Base-by-base conservation (phyloP, 2,888 invertebrate species). In the Yponomeuta cagnagella region DNA sequence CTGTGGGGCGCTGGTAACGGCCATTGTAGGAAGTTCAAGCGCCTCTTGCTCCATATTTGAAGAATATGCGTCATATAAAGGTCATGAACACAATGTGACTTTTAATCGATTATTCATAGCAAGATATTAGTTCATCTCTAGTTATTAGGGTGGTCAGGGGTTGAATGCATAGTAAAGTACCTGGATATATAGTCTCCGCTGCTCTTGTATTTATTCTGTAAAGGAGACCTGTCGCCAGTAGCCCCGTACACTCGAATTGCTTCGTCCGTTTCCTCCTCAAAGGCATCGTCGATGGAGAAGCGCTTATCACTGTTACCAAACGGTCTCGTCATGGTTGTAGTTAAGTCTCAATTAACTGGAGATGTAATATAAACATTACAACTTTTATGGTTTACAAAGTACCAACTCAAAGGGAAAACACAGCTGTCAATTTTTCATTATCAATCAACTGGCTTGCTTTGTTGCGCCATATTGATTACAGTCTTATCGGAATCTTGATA, bases 181-280 rank as follows among this genome's bases (percentile, higher is more conserved):
- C 89, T 87, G 74, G 91, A 77, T 74, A 90, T 74, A 79, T 83
- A 92, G 76, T 92, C 90, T 72, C 77, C 83, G 76, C 88, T 88
- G 85, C 88, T 90, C 63, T 63, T 64, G 52, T 12, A 52, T 67
- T 58, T 58, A 33, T 67, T 67, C 15, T 64, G 63, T n/a, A 71
- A 58, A 67, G 70, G 88, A 74, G 95, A 95, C 78, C 95, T 93
- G 84, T 95, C 95, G 74, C 94, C 95, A 69, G 95, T 95, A 70
- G 96, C 94, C 69, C 96, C 96, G 85, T 97, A 97, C 68, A 96
- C 96, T 81, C 95, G 94, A 78, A 97, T 94, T 71, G 96, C 96
- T 83, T 96, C 96, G 80, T 96, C 96, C 68, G 96, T 96, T 83
- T 97, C 96, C 82, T 96, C 96, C 82, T 96, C 96, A 81, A 96